A percentile compares a stretch with the other conserved stretches of the same genome.
These are phyloP conservation scores for Potamarius usumacintae DNA, from an alignment of 2,113 vertebrate genomes.

Conservation along the genomic window DNA sequence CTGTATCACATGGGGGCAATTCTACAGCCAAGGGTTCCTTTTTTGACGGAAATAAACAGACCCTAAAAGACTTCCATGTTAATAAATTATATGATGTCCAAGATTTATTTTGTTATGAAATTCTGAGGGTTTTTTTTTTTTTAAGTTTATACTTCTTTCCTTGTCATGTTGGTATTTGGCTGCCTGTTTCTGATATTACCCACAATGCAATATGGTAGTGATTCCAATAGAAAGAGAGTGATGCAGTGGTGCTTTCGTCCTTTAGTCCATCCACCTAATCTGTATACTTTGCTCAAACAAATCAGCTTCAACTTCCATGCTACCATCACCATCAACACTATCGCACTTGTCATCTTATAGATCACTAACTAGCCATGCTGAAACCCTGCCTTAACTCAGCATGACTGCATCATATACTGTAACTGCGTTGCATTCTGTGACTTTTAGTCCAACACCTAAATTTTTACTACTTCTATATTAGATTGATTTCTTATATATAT, in stretches of 20 bases:
- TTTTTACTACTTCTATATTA: neutral
- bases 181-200: neutral
- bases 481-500: neutral
- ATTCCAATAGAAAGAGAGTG: neutral
- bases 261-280: neutral
- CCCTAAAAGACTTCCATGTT: neutral
- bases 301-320: neutral
- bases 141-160: neutral
- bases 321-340: neutral
- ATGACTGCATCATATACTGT: neutral
- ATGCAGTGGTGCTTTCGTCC: neutral
- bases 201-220: neutral
- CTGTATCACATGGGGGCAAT: neutral
- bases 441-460: neutral
- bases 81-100: neutral
- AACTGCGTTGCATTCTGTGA: neutral
- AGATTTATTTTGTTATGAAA: neutral
- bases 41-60: neutral
- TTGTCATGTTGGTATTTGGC: neutral
- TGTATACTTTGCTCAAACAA: neutral
- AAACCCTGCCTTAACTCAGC: neutral
- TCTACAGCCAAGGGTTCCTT: neutral
- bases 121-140: neutral
- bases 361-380: neutral
- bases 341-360: neutral